Base-by-base conservation (phyloP, 2,113 vertebrate species). In the Silurus asotus region DNA sequence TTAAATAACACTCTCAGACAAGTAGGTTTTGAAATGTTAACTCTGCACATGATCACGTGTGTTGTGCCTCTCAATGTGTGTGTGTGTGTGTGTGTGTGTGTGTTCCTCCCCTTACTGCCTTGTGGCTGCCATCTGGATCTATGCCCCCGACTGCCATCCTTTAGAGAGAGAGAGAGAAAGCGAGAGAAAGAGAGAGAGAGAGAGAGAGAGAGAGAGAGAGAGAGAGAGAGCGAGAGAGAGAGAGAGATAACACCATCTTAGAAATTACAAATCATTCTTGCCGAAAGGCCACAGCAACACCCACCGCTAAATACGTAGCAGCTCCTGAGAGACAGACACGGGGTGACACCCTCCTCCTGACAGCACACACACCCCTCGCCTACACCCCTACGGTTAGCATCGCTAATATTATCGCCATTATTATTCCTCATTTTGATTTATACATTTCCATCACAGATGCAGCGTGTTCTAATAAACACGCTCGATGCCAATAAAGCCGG, bases 111-210 rank as follows among this genome's bases (percentile, higher is more conserved):
- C 85, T 87, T 88, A 92, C 94, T 93, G 93, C 93, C 94, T 94
- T 94, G 94, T 95, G 94, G 94, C 94, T 95, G 94, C 94, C 95
- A 95, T 95, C 95, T 95, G 95, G 94, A 94, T 94, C 93, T 93
- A 93, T 92, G 93, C 94, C 94, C 95, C 94, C 87, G 92, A 94
- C 90, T 95, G 93, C 94, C 94, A 95, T 93, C 93, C 92, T 94
- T 91, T 93, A 92, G 89, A 93, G 92, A 90, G 91, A 91, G 74
- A 77, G 56, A 20, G 5, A 14, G 48, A 14, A 49, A 8, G 64
- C 0, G 28, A n/a, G 64, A 28, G 58, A 49, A n/a, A 20, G 45
- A 20, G 61, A 20, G 61, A 20, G 61, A 7, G 61, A 7, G 59
- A 7, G 67, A 17, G 65, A 4, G 62, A 53, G 75, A 23, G 58